Evolutionary conservation across 2,113 vertebrate genomes (phyloP).

Genomic region (Galemys pyrenaicus): DNA sequence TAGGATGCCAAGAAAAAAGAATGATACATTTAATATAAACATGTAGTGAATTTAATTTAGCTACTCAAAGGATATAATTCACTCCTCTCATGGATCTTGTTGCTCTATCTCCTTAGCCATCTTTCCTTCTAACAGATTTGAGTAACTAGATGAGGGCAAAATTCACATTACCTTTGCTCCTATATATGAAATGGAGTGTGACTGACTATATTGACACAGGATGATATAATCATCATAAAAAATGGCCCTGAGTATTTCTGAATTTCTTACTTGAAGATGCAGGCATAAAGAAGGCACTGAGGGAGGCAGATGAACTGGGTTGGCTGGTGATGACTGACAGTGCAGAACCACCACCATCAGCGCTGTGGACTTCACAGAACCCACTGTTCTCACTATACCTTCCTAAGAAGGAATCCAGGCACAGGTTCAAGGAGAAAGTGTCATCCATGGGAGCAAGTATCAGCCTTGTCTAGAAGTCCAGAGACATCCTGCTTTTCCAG

Average conservation of each 20-base stretch:
- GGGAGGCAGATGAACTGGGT: background rate
- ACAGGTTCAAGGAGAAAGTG: conserved; percentile 48
- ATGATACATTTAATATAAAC: background rate
- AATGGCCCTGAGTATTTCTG: background rate
- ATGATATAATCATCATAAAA: background rate
- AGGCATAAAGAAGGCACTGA: background rate
- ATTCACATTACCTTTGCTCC: background rate
- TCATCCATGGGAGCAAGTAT: conserved; percentile 18
- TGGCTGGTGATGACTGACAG: background rate
- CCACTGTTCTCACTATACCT: accelerated
- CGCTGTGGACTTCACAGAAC: accelerated
- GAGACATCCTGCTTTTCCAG: conserved; percentile 88
- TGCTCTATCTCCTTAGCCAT: background rate
- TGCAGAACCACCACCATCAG: background rate
- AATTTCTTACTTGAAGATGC: background rate
- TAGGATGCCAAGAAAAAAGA: background rate
- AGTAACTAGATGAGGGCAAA: background rate
- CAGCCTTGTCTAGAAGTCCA: conserved; percentile 86
- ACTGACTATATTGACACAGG: background rate
- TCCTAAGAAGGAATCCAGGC: background rate
- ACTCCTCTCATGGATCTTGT: background rate
- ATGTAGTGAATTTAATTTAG: background rate
- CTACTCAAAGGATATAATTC: background rate
- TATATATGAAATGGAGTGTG: background rate
- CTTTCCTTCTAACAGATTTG: background rate